These are phyloP conservation scores for Clivina fossor DNA, from an alignment of 2,888 invertebrate species.

Conservation along the genomic window DNA sequence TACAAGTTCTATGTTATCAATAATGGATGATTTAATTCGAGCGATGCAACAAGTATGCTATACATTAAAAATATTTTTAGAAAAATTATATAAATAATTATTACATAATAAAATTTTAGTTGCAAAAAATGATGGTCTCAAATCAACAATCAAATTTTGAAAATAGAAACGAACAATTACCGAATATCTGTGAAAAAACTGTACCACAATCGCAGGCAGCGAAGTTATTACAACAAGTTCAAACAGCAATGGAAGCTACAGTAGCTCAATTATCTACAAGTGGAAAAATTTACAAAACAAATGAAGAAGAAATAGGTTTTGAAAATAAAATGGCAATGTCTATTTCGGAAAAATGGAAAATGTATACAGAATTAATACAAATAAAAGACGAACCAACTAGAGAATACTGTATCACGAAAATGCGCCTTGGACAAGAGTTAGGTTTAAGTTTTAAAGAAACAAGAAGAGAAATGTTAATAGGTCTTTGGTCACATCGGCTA, in stretches of 20 bases:
- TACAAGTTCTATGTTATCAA: slow-evolving; percentile 11
- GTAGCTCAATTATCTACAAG: slow-evolving; percentile 19
- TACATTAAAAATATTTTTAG: neutral
- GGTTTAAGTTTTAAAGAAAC: slow-evolving; percentile 29
- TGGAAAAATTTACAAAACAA: neutral
- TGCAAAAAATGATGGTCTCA: slow-evolving; percentile 22
- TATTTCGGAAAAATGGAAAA: slow-evolving; percentile 24
- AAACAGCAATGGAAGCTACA: slow-evolving; percentile 27
- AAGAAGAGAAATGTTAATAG: slow-evolving; percentile 27
- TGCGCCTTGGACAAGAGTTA: slow-evolving; percentile 23
- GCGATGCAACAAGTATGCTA: slow-evolving; percentile 24
- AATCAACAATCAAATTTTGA: neutral
- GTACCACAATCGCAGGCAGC: slow-evolving; percentile 15
- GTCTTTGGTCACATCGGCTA: slow-evolving; percentile 21
- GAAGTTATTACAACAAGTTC: slow-evolving; percentile 21
- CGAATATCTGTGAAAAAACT: neutral
- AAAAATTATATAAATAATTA: slow-evolving; percentile 3
- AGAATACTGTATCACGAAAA: slow-evolving; percentile 25
- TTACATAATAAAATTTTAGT: slow-evolving; percentile 1
- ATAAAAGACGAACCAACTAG: slow-evolving; percentile 16
- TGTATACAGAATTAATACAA: slow-evolving; percentile 25
- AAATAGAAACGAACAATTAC: neutral
- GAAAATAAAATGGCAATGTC: slow-evolving; percentile 6
- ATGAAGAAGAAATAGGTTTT: neutral
- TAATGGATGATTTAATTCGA: slow-evolving; percentile 17